A percentile compares a stretch with the other conserved stretches of the same genome.
These are phyloP conservation scores for Eurypyga helias DNA, from an alignment of 2,113 vertebrate genomes.

Conservation along the genomic window DNA sequence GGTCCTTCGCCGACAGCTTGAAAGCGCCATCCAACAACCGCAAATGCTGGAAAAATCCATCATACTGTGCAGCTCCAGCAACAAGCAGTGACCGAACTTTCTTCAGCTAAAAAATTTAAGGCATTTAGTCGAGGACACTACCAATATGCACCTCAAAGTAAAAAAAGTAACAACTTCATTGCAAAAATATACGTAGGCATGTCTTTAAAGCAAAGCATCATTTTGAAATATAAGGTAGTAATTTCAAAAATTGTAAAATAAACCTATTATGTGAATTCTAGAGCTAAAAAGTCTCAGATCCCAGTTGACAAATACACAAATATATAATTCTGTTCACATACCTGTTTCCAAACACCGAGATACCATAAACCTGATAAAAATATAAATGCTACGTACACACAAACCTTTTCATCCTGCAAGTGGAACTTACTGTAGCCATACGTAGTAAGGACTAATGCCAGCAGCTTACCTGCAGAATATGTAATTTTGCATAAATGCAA, in stretches of 20 bases:
- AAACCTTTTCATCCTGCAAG: neutral
- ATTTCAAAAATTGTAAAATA: neutral
- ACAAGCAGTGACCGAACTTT: conserved; percentile 93
- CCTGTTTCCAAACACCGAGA: neutral
- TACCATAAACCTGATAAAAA: neutral
- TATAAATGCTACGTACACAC: neutral
- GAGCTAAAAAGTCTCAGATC: neutral
- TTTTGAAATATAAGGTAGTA: neutral
- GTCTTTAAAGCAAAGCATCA: neutral
- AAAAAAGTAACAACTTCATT: neutral
- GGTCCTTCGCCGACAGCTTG: conserved; percentile 96
- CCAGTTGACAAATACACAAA: neutral
- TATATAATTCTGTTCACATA: neutral
- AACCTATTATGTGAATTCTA: neutral
- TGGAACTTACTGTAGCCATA: neutral
- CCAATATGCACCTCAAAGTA: rapidly evolving
- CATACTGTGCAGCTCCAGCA: conserved; percentile 90
- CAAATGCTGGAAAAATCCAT: conserved; percentile 96
- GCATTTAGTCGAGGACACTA: neutral
- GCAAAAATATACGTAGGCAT: neutral
- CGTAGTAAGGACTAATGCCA: neutral
- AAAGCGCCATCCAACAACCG: conserved; percentile 94
- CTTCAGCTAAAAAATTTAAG: conserved; percentile 81
- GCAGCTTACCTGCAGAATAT: neutral
- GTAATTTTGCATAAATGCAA: neutral